Evolutionary conservation across 1,140 invertebrate species (phyloP).

Genomic region (Vanessa atalanta): DNA sequence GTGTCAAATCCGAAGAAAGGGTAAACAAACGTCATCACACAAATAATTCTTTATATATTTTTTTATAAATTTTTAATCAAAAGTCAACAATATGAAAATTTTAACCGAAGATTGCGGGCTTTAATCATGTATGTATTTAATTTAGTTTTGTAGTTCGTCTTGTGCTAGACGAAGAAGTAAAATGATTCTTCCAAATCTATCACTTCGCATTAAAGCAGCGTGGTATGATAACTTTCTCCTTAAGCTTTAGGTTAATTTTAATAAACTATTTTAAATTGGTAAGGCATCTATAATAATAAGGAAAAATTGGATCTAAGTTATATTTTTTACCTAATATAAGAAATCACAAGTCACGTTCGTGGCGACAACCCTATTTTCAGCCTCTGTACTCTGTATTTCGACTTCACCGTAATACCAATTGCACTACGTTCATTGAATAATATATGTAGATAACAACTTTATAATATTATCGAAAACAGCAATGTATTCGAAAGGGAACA

Average conservation of each 20-base stretch:
- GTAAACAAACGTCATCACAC: conserved; percentile 42
- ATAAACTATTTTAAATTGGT: background rate
- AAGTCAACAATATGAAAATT: too few species aligned
- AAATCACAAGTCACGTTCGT: conserved; percentile 72
- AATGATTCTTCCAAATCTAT: too few species aligned
- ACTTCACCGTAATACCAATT: background rate
- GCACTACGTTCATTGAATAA: conserved; percentile 43
- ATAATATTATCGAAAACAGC: conserved; percentile 21
- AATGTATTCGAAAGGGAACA: conserved; percentile 40
- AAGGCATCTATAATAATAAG: conserved; percentile 19
- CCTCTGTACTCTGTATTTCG: conserved; percentile 34
- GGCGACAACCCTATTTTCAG: conserved; percentile 73
- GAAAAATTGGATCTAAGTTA: conserved; percentile 16
- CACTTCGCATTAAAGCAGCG: too few species aligned
- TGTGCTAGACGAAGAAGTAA: too few species aligned
- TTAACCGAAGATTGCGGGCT: too few species aligned
- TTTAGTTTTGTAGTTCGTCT: too few species aligned
- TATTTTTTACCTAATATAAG: conserved; percentile 45
- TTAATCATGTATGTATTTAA: too few species aligned
- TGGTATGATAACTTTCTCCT: too few species aligned
- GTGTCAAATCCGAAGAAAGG: conserved; percentile 40
- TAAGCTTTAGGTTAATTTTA: background rate
- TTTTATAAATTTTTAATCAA: too few species aligned
- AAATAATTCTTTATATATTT: conserved; percentile 7
- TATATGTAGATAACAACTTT: background rate